A percentile compares a stretch with the other conserved stretches of the same genome.
phyloP scores from a whole-genome alignment of 2,797 vertebrate genomes.

The Telmatherina bonti region DNA sequence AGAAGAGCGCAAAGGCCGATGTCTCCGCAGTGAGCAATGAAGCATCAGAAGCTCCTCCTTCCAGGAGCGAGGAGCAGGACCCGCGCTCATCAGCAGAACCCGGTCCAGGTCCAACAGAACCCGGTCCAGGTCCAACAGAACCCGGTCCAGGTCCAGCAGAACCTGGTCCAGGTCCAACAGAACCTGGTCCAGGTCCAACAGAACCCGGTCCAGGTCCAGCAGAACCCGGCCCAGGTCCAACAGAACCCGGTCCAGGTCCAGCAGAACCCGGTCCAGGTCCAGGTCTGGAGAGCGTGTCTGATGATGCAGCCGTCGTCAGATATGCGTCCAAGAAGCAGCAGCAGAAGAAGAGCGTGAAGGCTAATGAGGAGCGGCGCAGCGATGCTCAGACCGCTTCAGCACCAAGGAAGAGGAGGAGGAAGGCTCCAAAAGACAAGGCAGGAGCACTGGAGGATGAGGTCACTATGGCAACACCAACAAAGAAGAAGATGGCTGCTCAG shows the following conservation, averaged over 20 bases:
- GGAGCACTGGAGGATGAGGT: background rate
- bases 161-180: too few species aligned
- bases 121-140: too few species aligned
- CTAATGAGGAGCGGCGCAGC: background rate
- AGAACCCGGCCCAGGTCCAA: too few species aligned
- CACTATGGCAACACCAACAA: slow-evolving; percentile 28
- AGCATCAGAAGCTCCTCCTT: background rate
- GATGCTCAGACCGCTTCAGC: background rate
- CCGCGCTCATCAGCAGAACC: background rate
- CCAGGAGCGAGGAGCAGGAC: slow-evolving; percentile 30
- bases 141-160: too few species aligned
- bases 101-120: too few species aligned
- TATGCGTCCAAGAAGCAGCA: slow-evolving; percentile 22
- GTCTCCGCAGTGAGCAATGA: background rate
- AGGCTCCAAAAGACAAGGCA: fast-evolving
- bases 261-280: background rate
- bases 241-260: too few species aligned
- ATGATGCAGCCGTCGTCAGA: background rate
- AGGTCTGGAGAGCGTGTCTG: background rate
- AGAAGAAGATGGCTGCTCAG: slow-evolving; percentile 67
- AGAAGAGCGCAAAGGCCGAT: background rate
- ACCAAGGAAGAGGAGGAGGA: background rate
- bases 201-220: too few species aligned
- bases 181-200: too few species aligned
- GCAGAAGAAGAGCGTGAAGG: background rate